phyloP scores from a whole-genome alignment of 1,140 invertebrate species.

The Drosophila azteca region DNA sequence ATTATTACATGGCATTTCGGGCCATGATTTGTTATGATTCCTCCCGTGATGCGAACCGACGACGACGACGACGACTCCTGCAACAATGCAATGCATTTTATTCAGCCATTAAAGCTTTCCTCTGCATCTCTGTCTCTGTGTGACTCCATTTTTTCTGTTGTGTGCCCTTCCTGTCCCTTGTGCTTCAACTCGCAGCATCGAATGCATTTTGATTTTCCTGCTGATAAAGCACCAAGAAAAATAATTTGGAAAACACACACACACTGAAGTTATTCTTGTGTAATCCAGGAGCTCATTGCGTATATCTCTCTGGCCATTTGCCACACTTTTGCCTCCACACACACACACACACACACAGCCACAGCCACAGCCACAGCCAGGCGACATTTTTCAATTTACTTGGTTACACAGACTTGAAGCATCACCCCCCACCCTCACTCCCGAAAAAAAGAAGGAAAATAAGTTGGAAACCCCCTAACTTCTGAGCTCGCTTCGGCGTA shows the following conservation, averaged over 20 bases:
- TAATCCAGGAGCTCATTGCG: slow-evolving; percentile 55
- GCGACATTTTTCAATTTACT: slow-evolving; percentile 78
- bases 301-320: slow-evolving; percentile 61
- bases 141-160: neutral
- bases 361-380: neutral
- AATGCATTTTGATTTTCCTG: slow-evolving; percentile 38
- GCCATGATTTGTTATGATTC: slow-evolving; percentile 66
- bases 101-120: slow-evolving; percentile 59
- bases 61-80: slow-evolving; percentile 22
- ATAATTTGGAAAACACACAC: slow-evolving; percentile 33
- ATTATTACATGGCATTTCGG: slow-evolving; percentile 69
- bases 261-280: slow-evolving; percentile 35
- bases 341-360: neutral
- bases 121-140: slow-evolving; percentile 1
- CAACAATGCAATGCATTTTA: slow-evolving; percentile 77
- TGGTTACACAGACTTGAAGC: slow-evolving; percentile 34
- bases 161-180: neutral
- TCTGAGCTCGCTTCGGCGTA: slow-evolving; percentile 57
- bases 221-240: slow-evolving; percentile 33
- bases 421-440: too few species aligned
- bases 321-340: slow-evolving; percentile 52
- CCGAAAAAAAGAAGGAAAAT: neutral
- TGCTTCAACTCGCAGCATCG: neutral
- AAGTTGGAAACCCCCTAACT: slow-evolving; percentile 18
- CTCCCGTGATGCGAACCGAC: slow-evolving; percentile 34